These are phyloP conservation scores for Anastrepha ludens DNA, from an alignment of 1,140 invertebrate genomes.

Conservation along the genomic window DNA sequence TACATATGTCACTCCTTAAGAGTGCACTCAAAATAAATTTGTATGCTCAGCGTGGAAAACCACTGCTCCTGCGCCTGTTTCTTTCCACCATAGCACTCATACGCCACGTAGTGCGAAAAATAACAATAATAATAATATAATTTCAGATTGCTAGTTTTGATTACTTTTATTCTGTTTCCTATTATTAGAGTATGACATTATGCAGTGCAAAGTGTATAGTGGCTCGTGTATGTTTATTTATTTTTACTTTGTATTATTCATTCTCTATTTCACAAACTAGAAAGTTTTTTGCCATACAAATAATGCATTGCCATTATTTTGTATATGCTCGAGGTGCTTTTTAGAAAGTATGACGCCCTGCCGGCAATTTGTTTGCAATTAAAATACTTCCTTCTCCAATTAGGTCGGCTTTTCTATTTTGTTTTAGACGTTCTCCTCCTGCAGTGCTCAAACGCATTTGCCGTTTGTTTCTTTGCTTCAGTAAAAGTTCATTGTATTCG, in stretches of 20 bases:
- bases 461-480: too few relatives aligned
- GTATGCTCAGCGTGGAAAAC: background rate
- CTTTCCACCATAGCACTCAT: background rate
- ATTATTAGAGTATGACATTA: background rate
- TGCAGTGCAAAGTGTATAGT: background rate
- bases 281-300: background rate
- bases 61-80: background rate
- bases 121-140: background rate
- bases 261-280: background rate
- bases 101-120: background rate
- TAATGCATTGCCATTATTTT: background rate
- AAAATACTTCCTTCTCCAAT: background rate
- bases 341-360: background rate
- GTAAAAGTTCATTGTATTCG: too few relatives aligned
- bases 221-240: background rate
- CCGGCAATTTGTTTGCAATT: background rate
- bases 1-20: background rate
- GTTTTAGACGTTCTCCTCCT: too few relatives aligned
- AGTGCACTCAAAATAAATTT: background rate
- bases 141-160: background rate
- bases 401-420: too few relatives aligned
- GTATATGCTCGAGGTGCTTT: background rate
- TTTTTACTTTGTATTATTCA: background rate
- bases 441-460: too few relatives aligned
- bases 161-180: background rate